phyloP scores from a whole-genome alignment of 2,888 invertebrate species.

The Volucella inflata region DNA sequence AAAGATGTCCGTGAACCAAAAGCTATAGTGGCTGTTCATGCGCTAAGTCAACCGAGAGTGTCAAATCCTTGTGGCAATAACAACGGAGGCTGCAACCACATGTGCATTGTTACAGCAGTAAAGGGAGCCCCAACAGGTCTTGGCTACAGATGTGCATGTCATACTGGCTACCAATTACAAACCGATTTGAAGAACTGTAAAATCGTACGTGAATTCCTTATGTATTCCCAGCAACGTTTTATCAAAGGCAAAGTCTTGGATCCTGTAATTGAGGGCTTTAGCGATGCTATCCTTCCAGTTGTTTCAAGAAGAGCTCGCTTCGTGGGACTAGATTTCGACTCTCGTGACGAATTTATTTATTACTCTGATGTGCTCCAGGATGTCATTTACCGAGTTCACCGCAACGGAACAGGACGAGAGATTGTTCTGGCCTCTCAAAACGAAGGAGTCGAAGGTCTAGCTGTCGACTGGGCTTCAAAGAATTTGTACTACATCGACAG shows the following conservation, averaged over 20 bases:
- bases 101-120: slow-evolving; percentile 95
- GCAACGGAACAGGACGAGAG: slow-evolving; percentile 91
- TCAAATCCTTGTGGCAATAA: slow-evolving; percentile 94
- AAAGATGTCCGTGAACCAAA: slow-evolving; percentile 92
- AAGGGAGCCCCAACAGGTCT: slow-evolving; percentile 87
- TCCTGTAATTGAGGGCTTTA: slow-evolving; percentile 95
- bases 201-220: slow-evolving; percentile 93
- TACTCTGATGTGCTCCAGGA: slow-evolving; percentile 98
- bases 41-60: slow-evolving; percentile 89
- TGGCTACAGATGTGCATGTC: slow-evolving; percentile 96
- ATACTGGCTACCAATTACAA: slow-evolving; percentile 92
- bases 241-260: slow-evolving; percentile 96
- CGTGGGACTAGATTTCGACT: slow-evolving; percentile 97
- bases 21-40: slow-evolving; percentile 92
- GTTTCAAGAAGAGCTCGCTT: slow-evolving; percentile 95
- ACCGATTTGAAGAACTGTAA: slow-evolving; percentile 91
- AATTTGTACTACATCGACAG: slow-evolving; percentile 98
- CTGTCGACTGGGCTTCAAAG: slow-evolving; percentile 97
- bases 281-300: slow-evolving; percentile 97
- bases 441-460: slow-evolving; percentile 97
- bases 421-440: slow-evolving; percentile 97
- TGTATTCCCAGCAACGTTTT: slow-evolving; percentile 97
- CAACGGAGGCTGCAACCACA: slow-evolving; percentile 95
- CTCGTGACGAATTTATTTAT: slow-evolving; percentile 95
- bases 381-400: slow-evolving; percentile 93